Percentiles rank a stretch among this genome's conserved stretches.
Conservation (phyloP, 2,888 invertebrate genomes). For the Auanema sp. region DNA sequence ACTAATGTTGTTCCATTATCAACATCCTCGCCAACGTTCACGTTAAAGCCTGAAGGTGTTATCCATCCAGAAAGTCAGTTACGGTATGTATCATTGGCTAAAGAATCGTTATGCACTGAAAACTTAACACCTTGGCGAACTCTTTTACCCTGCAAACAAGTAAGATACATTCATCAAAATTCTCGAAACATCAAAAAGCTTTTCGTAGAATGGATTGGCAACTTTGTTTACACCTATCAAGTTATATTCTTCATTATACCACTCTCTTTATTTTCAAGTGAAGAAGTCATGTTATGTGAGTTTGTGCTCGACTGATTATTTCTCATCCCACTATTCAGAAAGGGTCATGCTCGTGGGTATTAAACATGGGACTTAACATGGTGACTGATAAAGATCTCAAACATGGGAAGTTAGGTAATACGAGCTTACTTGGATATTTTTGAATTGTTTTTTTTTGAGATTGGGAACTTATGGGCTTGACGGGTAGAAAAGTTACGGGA, state of each 20-base stretch:
- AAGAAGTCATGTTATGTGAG: background rate
- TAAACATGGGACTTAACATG: too few species aligned
- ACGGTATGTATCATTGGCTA: constrained; percentile 83
- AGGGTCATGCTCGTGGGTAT: too few species aligned
- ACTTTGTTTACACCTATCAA: constrained; percentile 85
- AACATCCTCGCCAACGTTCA: constrained; percentile 80
- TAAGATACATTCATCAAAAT: constrained; percentile 29
- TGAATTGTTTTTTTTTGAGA: background rate
- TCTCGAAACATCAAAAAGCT: background rate
- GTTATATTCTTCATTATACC: constrained; percentile 40
- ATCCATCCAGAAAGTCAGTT: background rate
- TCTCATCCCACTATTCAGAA: too few species aligned
- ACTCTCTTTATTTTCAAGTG: constrained; percentile 24
- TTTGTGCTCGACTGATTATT: too few species aligned
- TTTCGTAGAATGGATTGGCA: constrained; percentile 77
- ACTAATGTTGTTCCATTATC: constrained; percentile 87
- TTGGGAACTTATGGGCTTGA: constrained; percentile 25
- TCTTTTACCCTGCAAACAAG: constrained; percentile 83
- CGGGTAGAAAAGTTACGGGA: constrained; percentile 28
- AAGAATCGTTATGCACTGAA: constrained; percentile 97
- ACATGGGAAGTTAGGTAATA: too few species aligned
- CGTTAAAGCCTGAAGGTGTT: constrained; percentile 70
- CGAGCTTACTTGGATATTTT: too few species aligned
- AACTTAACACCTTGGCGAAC: constrained; percentile 98
- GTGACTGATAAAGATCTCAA: too few species aligned